phyloP scores from a whole-genome alignment of 1,140 invertebrate species.

The Eumeta japonica region DNA sequence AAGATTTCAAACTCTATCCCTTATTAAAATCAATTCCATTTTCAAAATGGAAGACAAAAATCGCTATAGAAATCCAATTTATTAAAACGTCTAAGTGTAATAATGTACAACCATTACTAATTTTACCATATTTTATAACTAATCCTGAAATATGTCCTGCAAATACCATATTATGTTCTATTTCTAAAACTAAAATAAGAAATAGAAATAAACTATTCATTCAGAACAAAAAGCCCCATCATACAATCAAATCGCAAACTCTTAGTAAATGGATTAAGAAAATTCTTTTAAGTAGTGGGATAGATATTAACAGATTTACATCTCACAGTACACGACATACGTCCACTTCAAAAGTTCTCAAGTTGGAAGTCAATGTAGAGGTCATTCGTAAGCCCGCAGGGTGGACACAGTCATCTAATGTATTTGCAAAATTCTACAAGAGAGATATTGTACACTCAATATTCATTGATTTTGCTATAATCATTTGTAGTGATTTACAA shows the following conservation, averaged over 20 bases:
- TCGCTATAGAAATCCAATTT: slow-evolving; percentile 5
- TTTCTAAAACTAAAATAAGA: no score
- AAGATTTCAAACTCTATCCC: slow-evolving; percentile 4
- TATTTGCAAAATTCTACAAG: no score
- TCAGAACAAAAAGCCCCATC: background rate
- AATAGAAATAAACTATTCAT: background rate
- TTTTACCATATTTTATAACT: no score
- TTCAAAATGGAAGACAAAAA: background rate
- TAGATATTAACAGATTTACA: background rate
- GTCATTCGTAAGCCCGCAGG: slow-evolving; percentile 1
- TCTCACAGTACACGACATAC: slow-evolving; percentile 1
- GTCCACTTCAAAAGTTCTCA: background rate
- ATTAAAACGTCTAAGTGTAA: slow-evolving; percentile 3
- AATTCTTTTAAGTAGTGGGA: background rate
- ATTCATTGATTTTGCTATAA: no score
- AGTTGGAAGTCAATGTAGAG: no score
- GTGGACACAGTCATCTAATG: no score
- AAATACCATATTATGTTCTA: background rate
- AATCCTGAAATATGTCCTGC: slow-evolving; percentile 4
- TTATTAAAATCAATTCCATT: slow-evolving; percentile 2
- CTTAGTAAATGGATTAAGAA: slow-evolving; percentile 1
- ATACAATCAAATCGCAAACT: no score
- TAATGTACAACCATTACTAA: slow-evolving; percentile 1
- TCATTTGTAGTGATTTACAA: no score
- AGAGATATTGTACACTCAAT: no score